phyloP scores from a whole-genome alignment of 2,113 vertebrate species.

The Melanerpes formicivorus region DNA sequence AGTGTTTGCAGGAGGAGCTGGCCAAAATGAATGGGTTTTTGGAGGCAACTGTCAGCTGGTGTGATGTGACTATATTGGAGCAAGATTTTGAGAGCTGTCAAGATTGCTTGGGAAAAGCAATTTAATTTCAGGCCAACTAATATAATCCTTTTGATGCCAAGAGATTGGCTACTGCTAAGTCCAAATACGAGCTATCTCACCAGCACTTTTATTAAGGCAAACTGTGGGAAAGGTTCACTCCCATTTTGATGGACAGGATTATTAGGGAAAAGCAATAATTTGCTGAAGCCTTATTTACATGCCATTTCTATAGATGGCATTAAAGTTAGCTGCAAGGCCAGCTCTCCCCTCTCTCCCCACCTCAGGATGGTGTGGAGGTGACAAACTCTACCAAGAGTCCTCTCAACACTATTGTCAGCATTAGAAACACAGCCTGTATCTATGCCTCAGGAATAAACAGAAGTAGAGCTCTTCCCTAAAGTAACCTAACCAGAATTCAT shows the following conservation, averaged over 20 bases:
- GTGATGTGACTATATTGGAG: slow-evolving; percentile 60
- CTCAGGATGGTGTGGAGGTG: no score
- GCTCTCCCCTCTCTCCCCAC: no score
- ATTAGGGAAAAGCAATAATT: no score
- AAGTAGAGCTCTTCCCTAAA: no score
- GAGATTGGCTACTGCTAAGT: slow-evolving; percentile 61
- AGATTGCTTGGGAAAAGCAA: slow-evolving; percentile 67
- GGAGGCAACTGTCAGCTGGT: slow-evolving; percentile 56
- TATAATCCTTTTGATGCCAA: slow-evolving; percentile 64
- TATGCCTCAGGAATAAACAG: no score
- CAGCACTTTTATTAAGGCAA: slow-evolving; percentile 58
- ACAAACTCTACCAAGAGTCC: no score
- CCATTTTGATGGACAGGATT: slow-evolving; percentile 41
- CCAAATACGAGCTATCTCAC: slow-evolving; percentile 48
- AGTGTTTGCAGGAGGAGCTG: background rate
- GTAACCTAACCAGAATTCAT: no score
- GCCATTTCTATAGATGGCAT: no score
- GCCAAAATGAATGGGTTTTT: slow-evolving; percentile 38
- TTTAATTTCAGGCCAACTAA: slow-evolving; percentile 69
- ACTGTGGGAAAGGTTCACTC: slow-evolving; percentile 16
- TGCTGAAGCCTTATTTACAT: no score
- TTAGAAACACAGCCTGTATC: no score
- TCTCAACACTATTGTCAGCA: no score
- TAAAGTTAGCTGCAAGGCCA: no score
- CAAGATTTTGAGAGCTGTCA: slow-evolving; percentile 63